Evolutionary conservation across 2,113 vertebrate genomes (phyloP).

Genomic region (Tychaedon coryphoeus): DNA sequence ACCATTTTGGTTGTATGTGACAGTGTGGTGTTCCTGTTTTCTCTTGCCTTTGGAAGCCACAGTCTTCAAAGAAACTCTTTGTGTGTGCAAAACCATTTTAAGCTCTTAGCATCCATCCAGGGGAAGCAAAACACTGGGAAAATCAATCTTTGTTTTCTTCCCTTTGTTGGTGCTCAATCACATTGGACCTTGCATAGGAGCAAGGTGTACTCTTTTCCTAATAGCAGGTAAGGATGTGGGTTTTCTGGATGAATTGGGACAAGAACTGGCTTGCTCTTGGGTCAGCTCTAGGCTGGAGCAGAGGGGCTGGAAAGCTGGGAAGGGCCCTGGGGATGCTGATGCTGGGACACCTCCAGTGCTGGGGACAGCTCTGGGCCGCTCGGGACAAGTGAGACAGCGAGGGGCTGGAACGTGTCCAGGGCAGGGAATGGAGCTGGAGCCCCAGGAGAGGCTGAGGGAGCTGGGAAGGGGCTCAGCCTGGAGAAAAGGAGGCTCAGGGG

Average conservation of each 20-base stretch:
- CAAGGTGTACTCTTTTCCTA: not conserved
- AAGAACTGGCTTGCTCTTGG: not conserved
- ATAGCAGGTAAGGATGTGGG: not conserved
- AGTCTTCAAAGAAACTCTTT: not conserved
- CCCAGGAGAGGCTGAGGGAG: not conserved
- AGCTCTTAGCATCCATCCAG: not conserved
- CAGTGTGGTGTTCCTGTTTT: not conserved
- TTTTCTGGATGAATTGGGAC: not conserved
- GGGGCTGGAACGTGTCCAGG: not conserved
- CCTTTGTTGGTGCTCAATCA: not conserved
- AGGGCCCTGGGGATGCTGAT: not conserved
- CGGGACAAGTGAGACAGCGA: not conserved
- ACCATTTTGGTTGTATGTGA: rapidly evolving
- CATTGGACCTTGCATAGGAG: rapidly evolving
- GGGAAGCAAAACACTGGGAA: not conserved
- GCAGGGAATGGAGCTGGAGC: not conserved
- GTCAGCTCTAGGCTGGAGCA: not conserved
- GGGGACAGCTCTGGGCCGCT: not conserved
- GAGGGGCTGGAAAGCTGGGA: not conserved
- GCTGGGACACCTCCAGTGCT: not conserved
- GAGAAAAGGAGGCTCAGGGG: not conserved
- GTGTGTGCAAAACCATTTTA: not conserved
- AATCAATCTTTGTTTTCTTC: not conserved
- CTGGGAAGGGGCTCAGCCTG: not conserved
- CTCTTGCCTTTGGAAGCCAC: not conserved